Evolutionary conservation across 2,113 vertebrate species (phyloP), one percentile per base, ranked within the genome.

Genomic region (Oceanodroma tethys): DNA sequence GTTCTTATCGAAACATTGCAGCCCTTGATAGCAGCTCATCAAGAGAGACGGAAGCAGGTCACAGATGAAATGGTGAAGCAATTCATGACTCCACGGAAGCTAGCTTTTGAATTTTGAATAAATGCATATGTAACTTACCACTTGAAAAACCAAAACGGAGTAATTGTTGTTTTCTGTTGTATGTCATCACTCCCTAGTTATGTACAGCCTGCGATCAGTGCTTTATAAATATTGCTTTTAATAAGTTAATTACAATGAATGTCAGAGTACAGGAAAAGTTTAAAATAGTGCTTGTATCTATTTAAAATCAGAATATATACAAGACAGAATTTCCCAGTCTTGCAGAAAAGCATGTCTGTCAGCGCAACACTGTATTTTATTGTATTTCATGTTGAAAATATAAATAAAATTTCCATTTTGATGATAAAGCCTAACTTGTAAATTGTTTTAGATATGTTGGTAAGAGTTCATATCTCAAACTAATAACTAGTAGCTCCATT

Each of bases 61-160:
- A 99, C 99, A 1, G 98, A 99, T 3, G 99, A 99, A 73, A 92
- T 91, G 0, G 98, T 99, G 93, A 98, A 97, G 62, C 98, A 99
- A 71, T 99, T 99, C 95, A 99, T 99, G 99, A 99, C 98, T 27
- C 99, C 99, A 26, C 98, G 99, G 73, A 98, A 98, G 83, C 98
- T 99, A 59, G 98, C 98, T 93, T 99, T 99, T 95, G 98, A 98
- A 62, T 98, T 98, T 60, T 99, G 99, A 98, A 97, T 88, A 42
- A 42, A 34, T 32, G n/a, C 17, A 2, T 50, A 21, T 58, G 36
- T 73, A 73, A 93, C 56, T 87, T 76, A 34, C 36, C 75, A 10
- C 3, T 85, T 36, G 79, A 90, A 53, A 84, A 92, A 88, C 59
- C 88, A 38, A 86, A 53, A 36, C 32, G 5, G 0, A 60, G 22